phyloP scores from a whole-genome alignment of 2,797 vertebrate species.

The Caiman crocodilus region DNA sequence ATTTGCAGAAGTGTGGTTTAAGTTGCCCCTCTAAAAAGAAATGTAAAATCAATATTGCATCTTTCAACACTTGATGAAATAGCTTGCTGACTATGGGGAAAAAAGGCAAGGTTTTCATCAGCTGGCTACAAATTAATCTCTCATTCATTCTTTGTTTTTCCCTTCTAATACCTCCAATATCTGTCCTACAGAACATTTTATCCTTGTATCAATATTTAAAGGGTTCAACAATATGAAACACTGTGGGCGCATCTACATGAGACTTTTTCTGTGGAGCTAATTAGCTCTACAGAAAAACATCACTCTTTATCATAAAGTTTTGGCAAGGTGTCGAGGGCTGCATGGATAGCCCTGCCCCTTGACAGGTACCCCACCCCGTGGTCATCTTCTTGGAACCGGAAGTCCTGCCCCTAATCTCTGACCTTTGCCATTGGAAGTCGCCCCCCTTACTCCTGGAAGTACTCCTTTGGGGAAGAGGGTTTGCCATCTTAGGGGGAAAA shows the following conservation, averaged over 20 bases:
- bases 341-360: too few relatives aligned
- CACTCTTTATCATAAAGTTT: too few relatives aligned
- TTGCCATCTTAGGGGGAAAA: too few relatives aligned
- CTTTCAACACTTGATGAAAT: slow-evolving; percentile 34
- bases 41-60: slow-evolving; percentile 70
- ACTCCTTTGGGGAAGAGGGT: too few relatives aligned
- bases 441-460: too few relatives aligned
- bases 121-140: slow-evolving; percentile 49
- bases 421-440: too few relatives aligned
- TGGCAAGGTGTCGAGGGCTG: too few relatives aligned
- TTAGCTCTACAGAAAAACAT: too few relatives aligned
- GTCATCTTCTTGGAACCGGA: too few relatives aligned
- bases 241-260: neutral
- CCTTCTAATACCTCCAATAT: slow-evolving; percentile 31
- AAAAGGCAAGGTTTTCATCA: neutral
- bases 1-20: neutral
- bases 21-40: neutral
- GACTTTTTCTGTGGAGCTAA: too few relatives aligned
- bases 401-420: too few relatives aligned
- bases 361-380: too few relatives aligned
- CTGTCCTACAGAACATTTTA: slow-evolving; percentile 39
- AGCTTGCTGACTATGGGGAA: neutral
- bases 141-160: slow-evolving; percentile 13
- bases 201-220: slow-evolving; percentile 21
- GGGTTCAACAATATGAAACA: neutral